These are phyloP conservation scores for Enteromius viviparus DNA, from an alignment of 2,797 vertebrate genomes.

Conservation along the genomic window DNA sequence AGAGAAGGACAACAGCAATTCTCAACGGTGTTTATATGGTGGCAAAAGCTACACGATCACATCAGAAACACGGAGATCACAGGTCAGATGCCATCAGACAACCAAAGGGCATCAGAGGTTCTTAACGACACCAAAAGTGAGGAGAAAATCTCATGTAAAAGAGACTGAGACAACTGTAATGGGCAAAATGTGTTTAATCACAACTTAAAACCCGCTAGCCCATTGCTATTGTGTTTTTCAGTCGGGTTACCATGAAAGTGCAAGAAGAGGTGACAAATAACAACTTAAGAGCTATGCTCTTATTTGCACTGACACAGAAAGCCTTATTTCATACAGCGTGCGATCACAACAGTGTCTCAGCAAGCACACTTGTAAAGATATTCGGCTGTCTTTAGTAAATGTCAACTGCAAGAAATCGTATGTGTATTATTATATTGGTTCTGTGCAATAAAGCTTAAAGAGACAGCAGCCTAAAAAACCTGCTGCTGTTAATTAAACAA, in stretches of 20 bases:
- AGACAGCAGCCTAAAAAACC: not conserved
- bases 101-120: not conserved
- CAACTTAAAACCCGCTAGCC: not conserved
- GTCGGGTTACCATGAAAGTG: not conserved
- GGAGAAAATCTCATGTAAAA: not conserved
- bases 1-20: slow-evolving; percentile 26
- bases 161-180: not conserved
- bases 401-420: not conserved
- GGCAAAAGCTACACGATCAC: slow-evolving; percentile 15
- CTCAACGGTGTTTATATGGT: slow-evolving; percentile 37
- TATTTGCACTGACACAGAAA: not conserved
- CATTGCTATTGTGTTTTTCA: not conserved
- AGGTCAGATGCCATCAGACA: not conserved
- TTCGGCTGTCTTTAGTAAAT: not conserved
- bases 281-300: not conserved
- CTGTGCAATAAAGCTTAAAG: not conserved
- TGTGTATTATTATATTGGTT: not conserved
- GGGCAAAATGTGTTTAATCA: not conserved
- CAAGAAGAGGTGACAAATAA: not conserved
- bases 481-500: slow-evolving; percentile 1
- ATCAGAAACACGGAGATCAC: slow-evolving; percentile 14
- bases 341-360: not conserved
- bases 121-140: not conserved
- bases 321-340: not conserved
- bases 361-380: not conserved